These are phyloP conservation scores for Indri indri DNA, from an alignment of 2,113 vertebrate species.

Conservation along the genomic window DNA sequence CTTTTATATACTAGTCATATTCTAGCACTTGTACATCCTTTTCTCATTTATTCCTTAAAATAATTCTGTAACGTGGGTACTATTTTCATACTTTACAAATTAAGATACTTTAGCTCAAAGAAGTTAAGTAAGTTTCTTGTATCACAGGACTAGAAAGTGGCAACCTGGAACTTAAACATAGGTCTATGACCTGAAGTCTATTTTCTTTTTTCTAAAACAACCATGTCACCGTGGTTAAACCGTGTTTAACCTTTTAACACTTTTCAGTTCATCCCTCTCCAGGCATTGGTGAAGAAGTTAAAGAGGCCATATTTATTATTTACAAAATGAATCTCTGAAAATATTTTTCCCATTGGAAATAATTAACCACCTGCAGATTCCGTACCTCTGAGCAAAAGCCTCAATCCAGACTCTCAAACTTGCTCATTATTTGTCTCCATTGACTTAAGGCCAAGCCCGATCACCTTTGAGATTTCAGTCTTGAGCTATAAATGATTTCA, in stretches of 20 bases:
- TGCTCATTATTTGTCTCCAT: neutral
- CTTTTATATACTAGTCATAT: no score
- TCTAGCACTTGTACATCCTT: neutral
- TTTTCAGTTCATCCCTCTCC: neutral
- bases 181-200: neutral
- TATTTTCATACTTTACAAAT: neutral
- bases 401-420: neutral
- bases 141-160: neutral
- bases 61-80: neutral
- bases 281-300: neutral
- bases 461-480: neutral
- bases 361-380: neutral
- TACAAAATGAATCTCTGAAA: neutral
- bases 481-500: neutral
- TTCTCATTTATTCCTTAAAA: neutral
- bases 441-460: no score
- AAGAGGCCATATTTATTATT: neutral
- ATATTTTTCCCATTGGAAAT: neutral
- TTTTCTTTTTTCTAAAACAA: neutral
- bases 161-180: neutral
- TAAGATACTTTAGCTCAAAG: neutral
- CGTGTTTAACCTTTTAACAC: neutral
- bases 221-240: neutral
- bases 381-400: neutral
- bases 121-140: neutral